Evolutionary conservation across 2,113 vertebrate genomes (phyloP), one percentile per base, ranked within the genome.

Genomic region (Gallinago undulata): DNA sequence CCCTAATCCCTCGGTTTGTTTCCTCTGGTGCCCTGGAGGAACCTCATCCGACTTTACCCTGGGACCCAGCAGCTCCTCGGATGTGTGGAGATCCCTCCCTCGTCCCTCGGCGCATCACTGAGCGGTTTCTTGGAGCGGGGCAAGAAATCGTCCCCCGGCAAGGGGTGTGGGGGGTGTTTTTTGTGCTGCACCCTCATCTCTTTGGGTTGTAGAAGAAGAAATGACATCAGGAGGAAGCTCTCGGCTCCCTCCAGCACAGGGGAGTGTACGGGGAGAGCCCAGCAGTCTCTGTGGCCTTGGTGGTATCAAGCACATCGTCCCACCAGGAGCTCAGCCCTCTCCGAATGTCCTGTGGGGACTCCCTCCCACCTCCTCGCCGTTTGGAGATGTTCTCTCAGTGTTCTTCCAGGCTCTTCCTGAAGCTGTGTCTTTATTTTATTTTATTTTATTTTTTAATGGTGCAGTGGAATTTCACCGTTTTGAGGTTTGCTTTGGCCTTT

Each of bases 351-450:
- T 25, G 19, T 27, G 19, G 28, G 73, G 55, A 28, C 43, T 28
- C 18, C 0, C 13, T 59, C 25, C 50, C 25, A 7, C 37, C 63
- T 25, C 41, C 11, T 30, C 0, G 1, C 37, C 35, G 6, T 28
- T 33, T 7, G 56, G 55, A 57, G 43, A 45, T 9, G 39, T 45
- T 19, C 39, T 39, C 39, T 24, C 9, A 2, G 35, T 19, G 23
- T 50, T 63, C 53, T 83, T 35, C 47, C 28, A 17, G 41, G 41
- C 24, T 35, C 30, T 35, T 22, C 31, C 69, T n/a, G n/a, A 55
- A 48, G n/a, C 24, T 50, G 5, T 24, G 1, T 21, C 21, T 47
- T 19, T 47, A 19, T 19, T 47, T 47, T 8, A 17, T 45, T 45
- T 45, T 18, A 45, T 45, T 48, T 51, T 51, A 25, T 51, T 59